These are phyloP conservation scores for Odobenus rosmarus DNA, from an alignment of 2,113 vertebrate genomes.

Conservation along the genomic window DNA sequence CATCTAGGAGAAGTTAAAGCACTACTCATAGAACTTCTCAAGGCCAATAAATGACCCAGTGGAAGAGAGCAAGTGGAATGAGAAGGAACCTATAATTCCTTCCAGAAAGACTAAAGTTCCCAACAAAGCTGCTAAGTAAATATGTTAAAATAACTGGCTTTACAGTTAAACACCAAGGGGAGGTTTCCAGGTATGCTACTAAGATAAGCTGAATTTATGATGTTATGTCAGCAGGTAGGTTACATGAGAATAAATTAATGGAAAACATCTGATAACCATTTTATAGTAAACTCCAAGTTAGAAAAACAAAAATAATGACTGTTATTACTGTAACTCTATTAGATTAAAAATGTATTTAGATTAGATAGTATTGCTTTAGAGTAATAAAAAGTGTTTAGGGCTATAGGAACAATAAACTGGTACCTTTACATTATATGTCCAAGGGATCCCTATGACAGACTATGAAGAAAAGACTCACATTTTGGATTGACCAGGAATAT, in stretches of 20 bases:
- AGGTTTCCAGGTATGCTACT: background rate
- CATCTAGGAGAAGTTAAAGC: background rate
- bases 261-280: background rate
- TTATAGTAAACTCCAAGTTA: background rate
- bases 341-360: constrained; percentile 32
- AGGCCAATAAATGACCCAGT: background rate
- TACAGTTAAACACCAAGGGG: background rate
- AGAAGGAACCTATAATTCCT: background rate
- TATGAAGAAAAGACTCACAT: background rate
- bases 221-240: background rate
- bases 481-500: background rate
- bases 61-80: background rate
- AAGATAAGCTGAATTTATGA: background rate
- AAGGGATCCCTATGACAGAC: background rate
- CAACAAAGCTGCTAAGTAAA: constrained; percentile 10
- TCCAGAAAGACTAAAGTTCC: background rate
- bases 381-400: background rate
- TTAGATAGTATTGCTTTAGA: background rate
- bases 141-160: background rate
- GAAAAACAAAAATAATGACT: constrained; percentile 27
- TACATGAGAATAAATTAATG: constrained; percentile 33
- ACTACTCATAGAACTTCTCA: background rate
- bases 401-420: background rate
- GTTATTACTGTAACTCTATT: background rate
- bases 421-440: background rate